Conservation (phyloP, 1,140 invertebrate genomes). For the Sarcophaga bullata region DNA sequence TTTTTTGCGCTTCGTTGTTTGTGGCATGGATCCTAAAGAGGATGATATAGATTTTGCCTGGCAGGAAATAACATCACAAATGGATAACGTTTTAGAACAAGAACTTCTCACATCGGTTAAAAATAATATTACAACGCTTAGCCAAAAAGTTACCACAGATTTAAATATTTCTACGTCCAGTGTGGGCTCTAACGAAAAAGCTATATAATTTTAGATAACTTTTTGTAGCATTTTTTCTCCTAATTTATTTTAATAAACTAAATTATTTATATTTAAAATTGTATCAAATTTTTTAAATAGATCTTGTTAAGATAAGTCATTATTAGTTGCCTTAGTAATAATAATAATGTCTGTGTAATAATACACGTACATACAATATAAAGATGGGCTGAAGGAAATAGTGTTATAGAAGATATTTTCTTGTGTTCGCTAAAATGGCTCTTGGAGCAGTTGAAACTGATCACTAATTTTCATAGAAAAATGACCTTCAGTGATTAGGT, state of each 20-base stretch:
- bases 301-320: too few relatives aligned
- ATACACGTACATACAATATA: too few relatives aligned
- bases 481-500: too few relatives aligned
- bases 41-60: slow-evolving; percentile 85
- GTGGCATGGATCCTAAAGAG: slow-evolving; percentile 75
- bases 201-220: background rate
- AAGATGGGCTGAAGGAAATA: too few relatives aligned
- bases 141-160: slow-evolving; percentile 34
- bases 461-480: too few relatives aligned
- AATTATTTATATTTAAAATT: too few relatives aligned
- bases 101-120: background rate
- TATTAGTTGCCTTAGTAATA: too few relatives aligned
- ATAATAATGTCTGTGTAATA: too few relatives aligned
- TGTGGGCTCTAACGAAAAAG: background rate
- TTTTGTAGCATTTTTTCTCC: background rate
- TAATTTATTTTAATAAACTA: slow-evolving; percentile 18
- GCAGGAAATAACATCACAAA: slow-evolving; percentile 77
- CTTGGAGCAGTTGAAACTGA: too few relatives aligned
- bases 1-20: slow-evolving; percentile 86
- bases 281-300: too few relatives aligned
- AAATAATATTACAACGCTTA: background rate
- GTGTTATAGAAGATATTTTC: too few relatives aligned
- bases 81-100: slow-evolving; percentile 55
- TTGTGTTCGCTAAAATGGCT: too few relatives aligned
- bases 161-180: background rate